Evolutionary conservation across 2,888 invertebrate genomes (phyloP).

Genomic region (Perdita meconis): DNA sequence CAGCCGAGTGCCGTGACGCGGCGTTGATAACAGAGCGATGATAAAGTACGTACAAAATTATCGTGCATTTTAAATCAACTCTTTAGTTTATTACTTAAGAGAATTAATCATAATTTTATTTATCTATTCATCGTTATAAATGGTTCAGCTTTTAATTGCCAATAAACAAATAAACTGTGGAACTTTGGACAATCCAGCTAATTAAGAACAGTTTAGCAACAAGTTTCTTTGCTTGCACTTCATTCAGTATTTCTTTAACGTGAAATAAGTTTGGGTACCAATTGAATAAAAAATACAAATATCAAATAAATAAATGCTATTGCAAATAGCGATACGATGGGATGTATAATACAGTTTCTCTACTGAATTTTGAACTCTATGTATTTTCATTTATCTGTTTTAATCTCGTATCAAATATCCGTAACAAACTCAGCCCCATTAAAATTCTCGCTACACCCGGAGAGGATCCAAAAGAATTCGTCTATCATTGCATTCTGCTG

Average conservation of each 20-base stretch:
- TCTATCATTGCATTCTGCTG: constrained; percentile 12
- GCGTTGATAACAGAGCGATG: constrained; percentile 2
- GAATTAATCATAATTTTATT: neutral
- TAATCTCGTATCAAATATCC: constrained; percentile 23
- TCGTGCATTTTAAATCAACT: neutral
- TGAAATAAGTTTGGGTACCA: too few relatives aligned
- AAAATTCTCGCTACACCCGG: constrained; percentile 13
- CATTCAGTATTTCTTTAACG: too few relatives aligned
- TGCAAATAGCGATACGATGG: too few relatives aligned
- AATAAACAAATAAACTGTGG: neutral
- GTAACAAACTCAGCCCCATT: neutral
- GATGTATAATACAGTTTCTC: too few relatives aligned
- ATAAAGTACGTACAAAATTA: constrained; percentile 5
- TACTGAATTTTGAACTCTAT: too few relatives aligned
- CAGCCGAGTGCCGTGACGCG: neutral
- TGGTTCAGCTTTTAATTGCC: neutral
- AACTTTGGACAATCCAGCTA: too few relatives aligned
- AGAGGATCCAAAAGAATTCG: constrained; percentile 17
- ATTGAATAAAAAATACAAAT: too few relatives aligned
- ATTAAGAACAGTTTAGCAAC: too few relatives aligned
- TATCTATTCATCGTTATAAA: neutral
- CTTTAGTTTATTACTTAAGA: neutral
- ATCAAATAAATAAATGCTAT: too few relatives aligned
- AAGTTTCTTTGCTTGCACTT: too few relatives aligned
- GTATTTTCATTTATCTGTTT: constrained; percentile 14